A percentile compares a stretch with the other conserved stretches of the same genome.
Conservation (phyloP, 2,113 vertebrate species). For the Eretmochelys imbricata region DNA sequence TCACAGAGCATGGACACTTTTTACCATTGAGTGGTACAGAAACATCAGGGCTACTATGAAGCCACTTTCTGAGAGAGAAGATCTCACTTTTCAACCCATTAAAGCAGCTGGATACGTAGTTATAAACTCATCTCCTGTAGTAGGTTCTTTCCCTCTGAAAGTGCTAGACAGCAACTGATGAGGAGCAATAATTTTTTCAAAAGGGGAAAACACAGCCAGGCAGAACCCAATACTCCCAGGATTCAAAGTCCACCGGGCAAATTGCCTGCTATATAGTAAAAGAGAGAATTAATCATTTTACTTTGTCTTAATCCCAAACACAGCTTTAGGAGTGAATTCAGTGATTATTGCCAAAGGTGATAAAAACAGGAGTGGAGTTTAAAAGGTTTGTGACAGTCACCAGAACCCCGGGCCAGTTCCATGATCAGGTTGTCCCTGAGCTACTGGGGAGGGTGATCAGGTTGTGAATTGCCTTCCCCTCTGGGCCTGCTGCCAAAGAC, state of each 20-base stretch:
- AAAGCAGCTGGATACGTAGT: neutral
- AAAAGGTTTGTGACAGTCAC: neutral
- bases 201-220: neutral
- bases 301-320: neutral
- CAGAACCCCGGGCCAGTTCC: neutral
- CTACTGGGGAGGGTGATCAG: neutral
- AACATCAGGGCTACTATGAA: neutral
- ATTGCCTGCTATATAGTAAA: neutral
- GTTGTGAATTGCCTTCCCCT: neutral
- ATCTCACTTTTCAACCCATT: neutral
- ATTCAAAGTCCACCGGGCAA: no score
- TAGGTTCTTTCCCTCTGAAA: neutral
- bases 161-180: neutral
- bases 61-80: neutral
- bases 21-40: neutral
- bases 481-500: neutral
- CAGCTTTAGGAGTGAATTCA: neutral
- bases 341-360: rapidly evolving
- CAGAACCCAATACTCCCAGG: neutral
- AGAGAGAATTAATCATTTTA: neutral
- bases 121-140: neutral
- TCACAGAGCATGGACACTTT: neutral
- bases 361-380: neutral
- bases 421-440: neutral
- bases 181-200: neutral